A percentile compares a stretch with the other conserved stretches of the same genome.
Conservation (phyloP, 2,113 vertebrate genomes). For the Platanista minor region DNA sequence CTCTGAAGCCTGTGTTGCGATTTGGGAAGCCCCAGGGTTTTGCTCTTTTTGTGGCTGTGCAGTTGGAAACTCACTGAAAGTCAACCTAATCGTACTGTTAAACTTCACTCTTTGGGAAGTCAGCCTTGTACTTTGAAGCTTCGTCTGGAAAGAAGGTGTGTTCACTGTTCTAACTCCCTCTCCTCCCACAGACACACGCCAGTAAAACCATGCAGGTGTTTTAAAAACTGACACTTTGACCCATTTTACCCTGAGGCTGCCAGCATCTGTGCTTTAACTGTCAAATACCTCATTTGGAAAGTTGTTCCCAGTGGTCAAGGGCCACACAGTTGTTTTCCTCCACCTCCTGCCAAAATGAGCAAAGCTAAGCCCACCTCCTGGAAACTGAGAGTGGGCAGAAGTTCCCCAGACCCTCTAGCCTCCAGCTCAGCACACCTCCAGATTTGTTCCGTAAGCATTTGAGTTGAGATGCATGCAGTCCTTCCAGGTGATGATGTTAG, state of each 20-base stretch:
- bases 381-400: not conserved
- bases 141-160: not conserved
- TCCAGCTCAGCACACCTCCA: not conserved
- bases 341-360: not conserved
- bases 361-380: not conserved
- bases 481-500: not conserved
- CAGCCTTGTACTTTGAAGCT: not conserved
- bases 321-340: not conserved
- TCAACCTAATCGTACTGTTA: too few species aligned
- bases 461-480: fast-evolving
- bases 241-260: not conserved
- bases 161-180: not conserved
- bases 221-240: not conserved
- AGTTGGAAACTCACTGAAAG: not conserved
- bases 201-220: fast-evolving
- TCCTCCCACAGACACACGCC: too few species aligned
- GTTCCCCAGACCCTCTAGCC: not conserved
- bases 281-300: not conserved
- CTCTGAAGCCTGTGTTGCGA: not conserved
- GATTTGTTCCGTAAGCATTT: not conserved
- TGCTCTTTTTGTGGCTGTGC: not conserved
- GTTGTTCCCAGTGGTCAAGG: too few species aligned
- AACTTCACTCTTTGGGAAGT: not conserved
- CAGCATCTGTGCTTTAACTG: not conserved
- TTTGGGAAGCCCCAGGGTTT: not conserved